Evolutionary conservation across 2,888 invertebrate genomes (phyloP), one percentile per base, ranked within the genome.

Genomic region (Agonopterix subpropinquella): DNA sequence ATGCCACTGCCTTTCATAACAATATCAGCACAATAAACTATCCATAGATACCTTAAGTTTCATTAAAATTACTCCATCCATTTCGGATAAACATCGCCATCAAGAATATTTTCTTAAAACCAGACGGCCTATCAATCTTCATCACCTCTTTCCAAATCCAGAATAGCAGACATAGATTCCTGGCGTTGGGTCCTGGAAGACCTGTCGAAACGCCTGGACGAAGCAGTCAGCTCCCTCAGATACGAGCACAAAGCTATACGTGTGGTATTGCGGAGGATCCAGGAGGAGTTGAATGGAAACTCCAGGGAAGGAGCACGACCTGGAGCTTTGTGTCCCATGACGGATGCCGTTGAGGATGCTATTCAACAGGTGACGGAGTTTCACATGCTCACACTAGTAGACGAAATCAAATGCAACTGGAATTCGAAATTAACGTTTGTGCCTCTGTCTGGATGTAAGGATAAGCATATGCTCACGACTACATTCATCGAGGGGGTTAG

Each of bases 181-280:
- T 88, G 87, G 87, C 74, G 72, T 4, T 87, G 87, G 87, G 83
- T 87, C 0, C 58, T 87, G 0, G 65, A 76, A 49, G 87, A 88
- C 50, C 62, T 88, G 1, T 62, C 67, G 0, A 78, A 76, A 51
- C 77, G 87, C 1, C 56, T 88, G 2, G 65, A 70, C 2, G 84
- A 85, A 8, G 73, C 76, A 0, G 61, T 74, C 9, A 62, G 44
- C 0, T 62, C 73, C 1, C 62, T 88, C 0, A 59, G 65, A 7
- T 69, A 88, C 41, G 87, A 88, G 51, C 72, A 73, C 39, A 73
- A 80, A 2, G 81, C 86, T 2, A 52, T 86, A 0, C 53, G 64
- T 5, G 83, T 83, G 4, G 80, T 87, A 1, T 60, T 75, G 0
- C 50, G 71, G 5, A 73, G 87, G 41, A 57, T 88, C 2, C 54